These are phyloP conservation scores for Botia kubotai DNA, from an alignment of 2,797 vertebrate species.

Conservation along the genomic window DNA sequence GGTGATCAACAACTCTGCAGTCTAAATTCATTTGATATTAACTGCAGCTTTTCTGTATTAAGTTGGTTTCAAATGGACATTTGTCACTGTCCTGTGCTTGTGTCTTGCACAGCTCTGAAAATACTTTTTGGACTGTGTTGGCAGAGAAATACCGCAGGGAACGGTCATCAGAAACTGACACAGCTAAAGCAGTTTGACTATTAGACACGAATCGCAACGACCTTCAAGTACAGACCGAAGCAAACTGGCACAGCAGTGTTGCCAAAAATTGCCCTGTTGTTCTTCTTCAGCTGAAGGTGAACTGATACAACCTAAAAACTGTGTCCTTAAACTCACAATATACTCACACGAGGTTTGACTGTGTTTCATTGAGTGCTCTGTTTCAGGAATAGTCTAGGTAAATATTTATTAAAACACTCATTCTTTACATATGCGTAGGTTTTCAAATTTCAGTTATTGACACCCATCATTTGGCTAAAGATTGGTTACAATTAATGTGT, in stretches of 20 bases:
- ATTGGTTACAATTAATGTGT: too few species aligned
- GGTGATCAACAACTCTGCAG: neutral
- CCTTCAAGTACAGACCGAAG: too few species aligned
- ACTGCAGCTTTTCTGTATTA: too few species aligned
- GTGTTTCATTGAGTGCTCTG: slow-evolving; percentile 1
- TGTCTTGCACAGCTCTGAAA: neutral
- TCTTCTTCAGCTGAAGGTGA: slow-evolving; percentile 35
- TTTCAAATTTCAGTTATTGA: too few species aligned
- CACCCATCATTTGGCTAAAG: too few species aligned
- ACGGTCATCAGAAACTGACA: too few species aligned
- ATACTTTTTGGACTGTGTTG: neutral
- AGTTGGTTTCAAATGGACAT: too few species aligned
- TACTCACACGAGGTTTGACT: too few species aligned
- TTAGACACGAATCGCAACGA: too few species aligned
- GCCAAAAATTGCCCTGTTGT: slow-evolving; percentile 20
- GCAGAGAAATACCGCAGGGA: too few species aligned
- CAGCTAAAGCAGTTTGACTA: too few species aligned
- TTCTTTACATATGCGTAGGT: slow-evolving; percentile 1
- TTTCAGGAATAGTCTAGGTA: neutral
- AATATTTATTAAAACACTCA: neutral
- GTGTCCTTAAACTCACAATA: slow-evolving; percentile 12
- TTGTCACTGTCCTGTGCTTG: too few species aligned
- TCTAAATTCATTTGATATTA: neutral
- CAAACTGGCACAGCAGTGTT: slow-evolving; percentile 24
- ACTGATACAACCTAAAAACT: slow-evolving; percentile 30